A percentile compares a stretch with the other conserved stretches of the same genome.
Conservation (phyloP, 1,140 invertebrate species). For the Pogonomyrmex barbatus region DNA sequence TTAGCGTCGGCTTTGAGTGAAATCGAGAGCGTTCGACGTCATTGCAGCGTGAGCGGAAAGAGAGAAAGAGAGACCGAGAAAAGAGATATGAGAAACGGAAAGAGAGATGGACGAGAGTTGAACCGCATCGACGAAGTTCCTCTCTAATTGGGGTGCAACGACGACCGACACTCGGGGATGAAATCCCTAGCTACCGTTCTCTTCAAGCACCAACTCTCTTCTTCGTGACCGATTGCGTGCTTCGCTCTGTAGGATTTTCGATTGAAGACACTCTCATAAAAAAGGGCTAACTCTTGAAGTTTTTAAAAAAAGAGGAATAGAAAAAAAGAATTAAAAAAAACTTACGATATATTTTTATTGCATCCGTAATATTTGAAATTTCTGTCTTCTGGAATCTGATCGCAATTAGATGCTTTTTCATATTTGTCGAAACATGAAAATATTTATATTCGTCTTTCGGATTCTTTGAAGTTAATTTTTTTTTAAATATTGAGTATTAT, state of each 20-base stretch:
- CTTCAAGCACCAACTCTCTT: slow-evolving; percentile 72
- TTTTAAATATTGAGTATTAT: background rate
- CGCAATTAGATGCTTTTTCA: background rate
- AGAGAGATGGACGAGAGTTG: slow-evolving; percentile 40
- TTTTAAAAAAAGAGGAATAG: slow-evolving; percentile 18
- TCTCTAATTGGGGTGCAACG: slow-evolving; percentile 77
- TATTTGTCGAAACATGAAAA: background rate
- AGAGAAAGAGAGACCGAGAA: slow-evolving; percentile 33
- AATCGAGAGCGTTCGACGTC: slow-evolving; percentile 84
- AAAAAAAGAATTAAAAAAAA: background rate
- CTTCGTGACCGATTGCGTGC: slow-evolving; percentile 77
- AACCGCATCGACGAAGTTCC: slow-evolving; percentile 73
- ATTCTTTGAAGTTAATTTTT: background rate
- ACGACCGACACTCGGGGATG: slow-evolving; percentile 70
- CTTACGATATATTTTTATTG: slow-evolving; percentile 14
- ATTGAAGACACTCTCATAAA: slow-evolving; percentile 68
- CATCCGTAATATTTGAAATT: background rate
- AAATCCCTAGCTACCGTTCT: slow-evolving; percentile 73
- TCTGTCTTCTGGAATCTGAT: background rate
- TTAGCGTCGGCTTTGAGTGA: slow-evolving; percentile 86
- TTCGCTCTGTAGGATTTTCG: slow-evolving; percentile 73
- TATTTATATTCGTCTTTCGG: background rate
- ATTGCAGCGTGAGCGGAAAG: slow-evolving; percentile 75
- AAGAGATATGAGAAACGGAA: slow-evolving; percentile 16
- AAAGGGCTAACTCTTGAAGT: slow-evolving; percentile 61